Conservation (phyloP, 2,797 vertebrate genomes). For the Odontamblyopus rebecca region DNA sequence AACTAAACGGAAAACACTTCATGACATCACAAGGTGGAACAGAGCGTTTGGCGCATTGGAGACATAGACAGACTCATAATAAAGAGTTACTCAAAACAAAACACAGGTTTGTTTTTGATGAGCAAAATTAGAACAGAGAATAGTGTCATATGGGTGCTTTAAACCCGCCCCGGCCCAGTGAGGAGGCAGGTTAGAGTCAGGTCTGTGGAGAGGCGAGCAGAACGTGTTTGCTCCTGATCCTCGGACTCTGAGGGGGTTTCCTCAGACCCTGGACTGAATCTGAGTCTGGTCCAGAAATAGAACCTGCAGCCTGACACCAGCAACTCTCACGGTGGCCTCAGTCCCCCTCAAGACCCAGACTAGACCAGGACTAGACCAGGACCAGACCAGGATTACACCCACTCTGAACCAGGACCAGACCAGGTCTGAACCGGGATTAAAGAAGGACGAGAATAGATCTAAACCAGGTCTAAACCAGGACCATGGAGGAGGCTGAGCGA, state of each 20-base stretch:
- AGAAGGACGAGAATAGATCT: not conserved
- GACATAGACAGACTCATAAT: too few species aligned
- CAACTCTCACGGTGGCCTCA: slow-evolving; percentile 6
- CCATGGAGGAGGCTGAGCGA: not conserved
- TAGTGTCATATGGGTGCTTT: too few species aligned
- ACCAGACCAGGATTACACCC: not conserved
- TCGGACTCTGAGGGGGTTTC: not conserved
- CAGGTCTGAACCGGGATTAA: not conserved
- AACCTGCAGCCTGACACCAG: slow-evolving; percentile 10
- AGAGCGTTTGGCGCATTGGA: too few species aligned
- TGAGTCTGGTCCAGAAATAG: slow-evolving; percentile 9
- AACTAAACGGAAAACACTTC: too few species aligned
- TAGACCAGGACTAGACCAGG: not conserved
- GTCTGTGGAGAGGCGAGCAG: too few species aligned
- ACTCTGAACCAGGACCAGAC: not conserved
- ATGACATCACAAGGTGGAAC: too few species aligned
- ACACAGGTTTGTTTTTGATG: too few species aligned
- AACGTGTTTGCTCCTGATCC: too few species aligned
- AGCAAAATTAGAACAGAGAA: too few species aligned
- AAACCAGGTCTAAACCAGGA: not conserved
- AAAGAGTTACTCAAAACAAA: too few species aligned
- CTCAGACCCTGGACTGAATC: not conserved
- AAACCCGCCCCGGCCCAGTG: too few species aligned
- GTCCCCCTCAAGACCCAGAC: not conserved
- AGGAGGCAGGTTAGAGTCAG: too few species aligned